phyloP scores from a whole-genome alignment of 2,113 vertebrate genomes.

The Equus przewalskii region DNA sequence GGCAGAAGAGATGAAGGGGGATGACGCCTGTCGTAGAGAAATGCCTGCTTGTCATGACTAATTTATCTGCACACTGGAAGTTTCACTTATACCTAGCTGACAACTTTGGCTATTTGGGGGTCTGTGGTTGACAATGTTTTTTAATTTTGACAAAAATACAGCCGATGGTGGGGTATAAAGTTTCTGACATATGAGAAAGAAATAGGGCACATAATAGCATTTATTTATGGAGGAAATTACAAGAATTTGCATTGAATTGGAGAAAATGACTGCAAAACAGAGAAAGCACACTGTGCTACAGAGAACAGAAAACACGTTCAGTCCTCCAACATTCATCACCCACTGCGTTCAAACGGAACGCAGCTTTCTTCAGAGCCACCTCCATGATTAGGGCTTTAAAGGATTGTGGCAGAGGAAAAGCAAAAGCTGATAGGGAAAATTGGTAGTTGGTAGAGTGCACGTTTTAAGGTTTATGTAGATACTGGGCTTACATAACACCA shows the following conservation, averaged over 20 bases:
- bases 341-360: slow-evolving; percentile 31
- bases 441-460: slow-evolving; percentile 30
- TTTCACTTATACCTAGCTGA: not conserved
- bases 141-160: slow-evolving; percentile 60
- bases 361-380: slow-evolving; percentile 35
- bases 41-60: not conserved
- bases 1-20: not conserved
- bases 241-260: slow-evolving; percentile 75
- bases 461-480: slow-evolving; percentile 3
- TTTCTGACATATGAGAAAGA: slow-evolving; percentile 55
- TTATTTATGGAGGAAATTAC: slow-evolving; percentile 71
- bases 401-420: slow-evolving; percentile 8
- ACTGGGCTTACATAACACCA: slow-evolving; percentile 44
- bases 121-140: not conserved
- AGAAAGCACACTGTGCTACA: slow-evolving; percentile 39
- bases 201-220: slow-evolving; percentile 59
- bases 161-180: not conserved
- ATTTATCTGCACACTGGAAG: not conserved
- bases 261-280: slow-evolving; percentile 70
- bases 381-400: slow-evolving; percentile 53
- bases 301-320: slow-evolving; percentile 55
- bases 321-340: slow-evolving; percentile 53
- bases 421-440: slow-evolving; percentile 71
- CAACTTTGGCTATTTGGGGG: not conserved
- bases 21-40: not conserved